A percentile compares a stretch with the other conserved stretches of the same genome.
Conservation (phyloP, 1,140 invertebrate genomes). For the Gyrodactylus bullatarudis region DNA sequence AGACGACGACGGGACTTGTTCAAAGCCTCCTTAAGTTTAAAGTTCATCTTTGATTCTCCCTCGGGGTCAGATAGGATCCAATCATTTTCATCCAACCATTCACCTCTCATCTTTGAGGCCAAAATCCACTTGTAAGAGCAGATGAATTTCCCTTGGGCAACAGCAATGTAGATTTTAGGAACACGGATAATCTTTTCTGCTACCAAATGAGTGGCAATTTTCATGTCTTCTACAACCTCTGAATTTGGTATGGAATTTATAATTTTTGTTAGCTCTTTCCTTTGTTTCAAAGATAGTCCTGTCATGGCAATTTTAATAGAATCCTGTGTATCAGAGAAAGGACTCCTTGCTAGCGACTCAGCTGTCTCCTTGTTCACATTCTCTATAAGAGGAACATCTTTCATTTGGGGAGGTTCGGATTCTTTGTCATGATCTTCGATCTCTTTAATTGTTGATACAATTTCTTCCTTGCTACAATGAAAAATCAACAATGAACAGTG, state of each 20-base stretch:
- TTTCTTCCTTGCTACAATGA: too few species aligned
- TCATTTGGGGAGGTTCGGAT: too few species aligned
- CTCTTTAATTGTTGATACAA: too few species aligned
- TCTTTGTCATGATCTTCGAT: too few species aligned
- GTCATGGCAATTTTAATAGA: background rate
- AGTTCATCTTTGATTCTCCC: background rate
- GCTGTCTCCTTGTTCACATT: background rate
- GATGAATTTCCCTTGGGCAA: background rate
- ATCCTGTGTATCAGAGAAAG: background rate
- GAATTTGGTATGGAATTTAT: background rate
- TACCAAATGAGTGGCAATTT: background rate
- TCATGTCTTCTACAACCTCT: background rate
- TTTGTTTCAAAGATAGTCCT: background rate
- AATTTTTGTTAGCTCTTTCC: background rate
- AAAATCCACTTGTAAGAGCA: background rate
- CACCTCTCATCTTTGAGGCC: background rate
- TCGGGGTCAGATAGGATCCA: background rate
- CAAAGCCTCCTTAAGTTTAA: background rate
- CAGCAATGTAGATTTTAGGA: background rate
- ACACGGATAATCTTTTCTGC: background rate
- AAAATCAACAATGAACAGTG: too few species aligned
- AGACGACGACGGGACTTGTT: background rate
- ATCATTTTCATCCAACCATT: background rate
- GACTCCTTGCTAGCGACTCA: background rate
- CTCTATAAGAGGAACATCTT: background rate